Evolutionary conservation across 2,888 invertebrate genomes (phyloP), one percentile per base, ranked within the genome.

Genomic region (Agriopis aurantiaria): DNA sequence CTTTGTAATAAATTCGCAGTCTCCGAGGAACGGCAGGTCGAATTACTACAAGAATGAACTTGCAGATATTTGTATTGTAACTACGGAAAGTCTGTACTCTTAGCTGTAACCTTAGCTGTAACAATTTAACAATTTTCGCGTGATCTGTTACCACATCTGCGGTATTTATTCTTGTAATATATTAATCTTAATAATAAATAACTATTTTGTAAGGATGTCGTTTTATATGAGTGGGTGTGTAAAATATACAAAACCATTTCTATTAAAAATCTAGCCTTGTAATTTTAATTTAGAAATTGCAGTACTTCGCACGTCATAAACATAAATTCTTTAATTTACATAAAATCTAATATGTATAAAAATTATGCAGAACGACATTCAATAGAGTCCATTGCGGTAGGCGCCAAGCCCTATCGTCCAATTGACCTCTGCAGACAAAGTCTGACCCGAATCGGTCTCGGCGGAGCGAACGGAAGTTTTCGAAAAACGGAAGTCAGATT

Each of bases 1-100:
- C 89, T 95, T 45, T 95, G 95, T 79, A 95, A 95, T 77, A 95
- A 95, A 81, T 95, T 95, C 78, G 92, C 94, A 43, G 86, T 92
- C 68, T 92, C 92, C 17, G 92, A 93, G 52, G 93, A 93, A 9
- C 83, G 92, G 41, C 85, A 87, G 70, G 79, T 81, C 51, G 70
- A 69, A 11, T 11, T 53, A n/a, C 46, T 57, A 23, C 48, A 64
- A 17, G 57, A 63, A 59, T 63, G 43, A 60, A 57, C 55, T 41
- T 8, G 11, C 51, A 62, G 57, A 33, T 33, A 33, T 45, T 10
- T 23, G 23, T 23, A 10, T 17, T 23, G 14, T 51, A 8, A 17
- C 51, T 17, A 49, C 48, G n/a, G 6, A 49, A 3, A 11, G 9
- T 49, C 77, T 55, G 60, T 49, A 10, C 8, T 57, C 11, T 46